A percentile compares a stretch with the other conserved stretches of the same genome.
Conservation (phyloP, 1,140 invertebrate species). For the Aphis craccivora region DNA sequence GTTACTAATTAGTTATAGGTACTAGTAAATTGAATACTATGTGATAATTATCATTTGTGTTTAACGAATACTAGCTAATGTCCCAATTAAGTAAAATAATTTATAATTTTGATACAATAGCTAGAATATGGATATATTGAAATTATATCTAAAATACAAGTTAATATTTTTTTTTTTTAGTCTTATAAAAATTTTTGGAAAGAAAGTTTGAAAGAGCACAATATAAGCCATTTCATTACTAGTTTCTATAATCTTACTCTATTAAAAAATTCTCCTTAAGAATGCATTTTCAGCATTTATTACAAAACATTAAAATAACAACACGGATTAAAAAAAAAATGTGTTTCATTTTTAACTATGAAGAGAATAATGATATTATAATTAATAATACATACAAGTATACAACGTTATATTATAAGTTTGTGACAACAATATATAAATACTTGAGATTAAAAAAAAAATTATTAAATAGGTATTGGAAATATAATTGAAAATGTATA, state of each 20-base stretch:
- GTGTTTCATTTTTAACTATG: neutral
- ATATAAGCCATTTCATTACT: slow-evolving; percentile 13
- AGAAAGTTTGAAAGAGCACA: neutral
- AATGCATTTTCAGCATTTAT: neutral
- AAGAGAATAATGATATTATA: neutral
- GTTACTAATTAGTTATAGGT: neutral
- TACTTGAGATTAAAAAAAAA: neutral
- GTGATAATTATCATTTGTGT: neutral
- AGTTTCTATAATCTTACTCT: neutral
- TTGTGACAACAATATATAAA: neutral
- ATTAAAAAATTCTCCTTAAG: neutral
- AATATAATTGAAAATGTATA: neutral
- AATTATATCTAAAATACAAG: neutral
- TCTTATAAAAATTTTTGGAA: neutral
- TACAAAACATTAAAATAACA: neutral
- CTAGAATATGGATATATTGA: neutral
- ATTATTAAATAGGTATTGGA: neutral
- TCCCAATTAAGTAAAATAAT: neutral
- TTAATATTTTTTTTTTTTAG: neutral
- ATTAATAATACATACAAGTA: no score
- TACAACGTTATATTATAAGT: neutral
- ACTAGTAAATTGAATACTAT: neutral
- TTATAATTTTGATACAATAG: neutral
- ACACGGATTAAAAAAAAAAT: neutral
- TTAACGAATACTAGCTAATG: neutral